phyloP scores from a whole-genome alignment of 2,797 vertebrate genomes.

The Syngnathus acus region DNA sequence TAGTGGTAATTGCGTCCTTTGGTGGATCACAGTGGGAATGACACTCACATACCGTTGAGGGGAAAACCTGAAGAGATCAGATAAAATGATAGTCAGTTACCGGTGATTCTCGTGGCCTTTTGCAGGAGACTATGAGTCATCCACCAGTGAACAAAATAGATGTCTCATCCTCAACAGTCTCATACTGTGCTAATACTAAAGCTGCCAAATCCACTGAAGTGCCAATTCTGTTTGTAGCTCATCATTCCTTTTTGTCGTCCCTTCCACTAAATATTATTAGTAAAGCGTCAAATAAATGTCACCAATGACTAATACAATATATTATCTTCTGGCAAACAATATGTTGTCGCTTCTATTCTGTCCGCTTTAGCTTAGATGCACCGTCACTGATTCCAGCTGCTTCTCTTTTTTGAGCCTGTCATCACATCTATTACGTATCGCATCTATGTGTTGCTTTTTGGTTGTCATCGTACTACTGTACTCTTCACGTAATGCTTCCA shows the following conservation, averaged over 20 bases:
- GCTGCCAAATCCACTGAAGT: constrained; percentile 48
- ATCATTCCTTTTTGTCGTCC: constrained; percentile 31
- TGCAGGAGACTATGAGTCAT: constrained; percentile 52
- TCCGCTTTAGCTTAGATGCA: constrained; percentile 76
- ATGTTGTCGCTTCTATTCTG: constrained; percentile 64
- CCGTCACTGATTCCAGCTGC: constrained; percentile 88
- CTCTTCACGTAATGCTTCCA: constrained; percentile 72
- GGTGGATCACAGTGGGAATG: constrained; percentile 57
- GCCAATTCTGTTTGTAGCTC: constrained; percentile 41
- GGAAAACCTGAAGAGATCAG: constrained; percentile 61
- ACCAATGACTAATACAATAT: constrained; percentile 34
- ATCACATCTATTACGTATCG: constrained; percentile 90
- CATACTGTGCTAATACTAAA: constrained; percentile 51
- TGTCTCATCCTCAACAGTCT: constrained; percentile 49
- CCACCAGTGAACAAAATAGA: constrained; percentile 56
- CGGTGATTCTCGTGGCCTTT: constrained; percentile 55
- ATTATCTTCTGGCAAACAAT: constrained; percentile 48
- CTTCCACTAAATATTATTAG: constrained; percentile 39
- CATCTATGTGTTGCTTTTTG: constrained; percentile 85
- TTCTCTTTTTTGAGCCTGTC: constrained; percentile 87
- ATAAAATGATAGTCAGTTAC: constrained; percentile 59
- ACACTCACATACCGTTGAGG: constrained; percentile 45
- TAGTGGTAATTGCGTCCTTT: constrained; percentile 54
- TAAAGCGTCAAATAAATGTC: constrained; percentile 35
- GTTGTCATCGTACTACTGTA: constrained; percentile 84